phyloP scores from a whole-genome alignment of 2,113 vertebrate species.

The Limnothrissa miodon region DNA sequence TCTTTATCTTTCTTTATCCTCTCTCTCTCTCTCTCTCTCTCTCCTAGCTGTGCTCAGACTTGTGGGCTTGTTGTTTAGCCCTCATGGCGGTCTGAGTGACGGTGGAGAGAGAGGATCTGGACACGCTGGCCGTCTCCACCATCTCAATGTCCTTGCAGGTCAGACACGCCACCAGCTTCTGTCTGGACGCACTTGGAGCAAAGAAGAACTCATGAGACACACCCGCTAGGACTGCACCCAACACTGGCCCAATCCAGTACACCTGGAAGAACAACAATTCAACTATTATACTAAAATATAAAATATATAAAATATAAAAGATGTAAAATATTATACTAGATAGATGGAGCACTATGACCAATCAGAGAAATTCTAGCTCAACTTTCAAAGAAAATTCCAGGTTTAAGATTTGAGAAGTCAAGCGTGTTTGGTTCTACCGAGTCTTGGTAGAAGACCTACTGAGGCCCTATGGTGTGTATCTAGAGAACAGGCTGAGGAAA shows the following conservation, averaged over 20 bases:
- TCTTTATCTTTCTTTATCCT: too few species aligned
- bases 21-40: neutral
- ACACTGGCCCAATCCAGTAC: slow-evolving; percentile 75
- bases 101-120: slow-evolving; percentile 74
- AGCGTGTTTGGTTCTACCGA: too few species aligned
- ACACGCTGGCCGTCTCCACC: slow-evolving; percentile 75
- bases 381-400: too few species aligned
- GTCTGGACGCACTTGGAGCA: slow-evolving; percentile 68
- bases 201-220: slow-evolving; percentile 79
- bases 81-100: slow-evolving; percentile 64
- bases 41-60: slow-evolving; percentile 62
- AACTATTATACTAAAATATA: too few species aligned
- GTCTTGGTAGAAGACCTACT: too few species aligned
- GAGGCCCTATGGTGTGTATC: too few species aligned
- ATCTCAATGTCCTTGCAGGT: slow-evolving; percentile 77
- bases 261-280: slow-evolving; percentile 57
- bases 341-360: too few species aligned
- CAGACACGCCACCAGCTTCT: slow-evolving; percentile 77
- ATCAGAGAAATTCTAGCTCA: too few species aligned
- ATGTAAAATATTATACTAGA: too few species aligned
- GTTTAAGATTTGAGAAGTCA: too few species aligned
- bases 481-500: too few species aligned
- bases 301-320: too few species aligned
- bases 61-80: slow-evolving; percentile 65
- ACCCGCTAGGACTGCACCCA: slow-evolving; percentile 72